Evolutionary conservation across 1,140 invertebrate species (phyloP), one percentile per base, ranked within the genome.

Genomic region (Scaptomyza pallida): DNA sequence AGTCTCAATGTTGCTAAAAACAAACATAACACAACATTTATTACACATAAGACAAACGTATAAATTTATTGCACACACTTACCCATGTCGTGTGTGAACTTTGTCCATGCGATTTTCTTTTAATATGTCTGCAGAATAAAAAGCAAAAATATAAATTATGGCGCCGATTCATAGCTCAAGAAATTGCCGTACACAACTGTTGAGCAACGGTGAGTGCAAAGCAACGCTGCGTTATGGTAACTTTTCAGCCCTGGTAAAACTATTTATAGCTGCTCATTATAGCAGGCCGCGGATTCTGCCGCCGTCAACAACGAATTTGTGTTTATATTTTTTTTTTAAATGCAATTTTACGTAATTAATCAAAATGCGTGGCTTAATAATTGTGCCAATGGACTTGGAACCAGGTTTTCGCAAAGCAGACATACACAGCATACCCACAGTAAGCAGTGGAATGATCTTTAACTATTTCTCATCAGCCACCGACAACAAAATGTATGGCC

Each of bases 1-100:
- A 15, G 95, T 96, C 86, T 96, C 94, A 45, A 96, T 93, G 23
- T 95, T 94, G 35, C 96, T 96, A 48, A 33, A 10, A 13, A 23
- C 23, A 56, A 19, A 52, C 8, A 71, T 48, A 19, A 47, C n/a
- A n/a, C n/a, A n/a, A 40, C 35, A 44, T 64, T 40, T 47, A 17
- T 26, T 13, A 55, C 26, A 35, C n/a, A 54, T 3, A 40, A 5
- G 5, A 6, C 23, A 26, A 26, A 4, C 23, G 5, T 19, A 51
- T 52, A 15, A 15, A 26, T 17, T 17, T 8, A 30, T 30, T 9
- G 9, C 26, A 8, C 5, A 4, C 12, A 65, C 82, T 91, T 67
- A 92, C 92, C 92, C 91, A 76, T 92, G 91, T 23, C 88, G 83
- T 21, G 92, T 90, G 19, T 88, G 75, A 13, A 78, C 81, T 57